A percentile compares a stretch with the other conserved stretches of the same genome.
phyloP scores from a whole-genome alignment of 2,888 invertebrate genomes.

The Eupeodes latifasciatus region DNA sequence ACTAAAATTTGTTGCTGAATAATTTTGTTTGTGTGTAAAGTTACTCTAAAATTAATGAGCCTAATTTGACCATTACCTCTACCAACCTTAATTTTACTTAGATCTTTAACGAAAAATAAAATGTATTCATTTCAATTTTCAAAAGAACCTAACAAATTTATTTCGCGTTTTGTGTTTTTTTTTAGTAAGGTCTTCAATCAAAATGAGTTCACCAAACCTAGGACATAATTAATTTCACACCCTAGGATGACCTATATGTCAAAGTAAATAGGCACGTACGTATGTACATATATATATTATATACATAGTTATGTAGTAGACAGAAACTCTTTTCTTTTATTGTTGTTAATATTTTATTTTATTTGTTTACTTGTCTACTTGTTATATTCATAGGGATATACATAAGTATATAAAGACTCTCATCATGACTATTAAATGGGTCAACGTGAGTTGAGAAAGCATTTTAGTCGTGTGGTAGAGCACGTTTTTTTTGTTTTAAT shows the following conservation, averaged over 20 bases:
- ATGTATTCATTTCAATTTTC: conserved; percentile 19
- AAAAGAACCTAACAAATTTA: not conserved
- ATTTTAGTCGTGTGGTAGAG: conserved; percentile 42
- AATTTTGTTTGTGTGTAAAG: not conserved
- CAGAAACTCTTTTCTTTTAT: conserved; percentile 4
- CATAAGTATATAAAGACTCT: not conserved
- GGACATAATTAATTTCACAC: conserved; percentile 59
- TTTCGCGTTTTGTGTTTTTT: not conserved
- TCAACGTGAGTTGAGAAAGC: conserved; percentile 61
- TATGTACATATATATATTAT: not conserved
- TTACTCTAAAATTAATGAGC: conserved; percentile 13
- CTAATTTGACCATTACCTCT: conserved; percentile 16
- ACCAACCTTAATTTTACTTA: not conserved
- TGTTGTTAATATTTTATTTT: conserved; percentile 5
- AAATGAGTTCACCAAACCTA: conserved; percentile 42
- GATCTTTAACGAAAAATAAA: not conserved
- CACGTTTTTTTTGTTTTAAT: conserved; percentile 36
- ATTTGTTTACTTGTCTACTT: not conserved
- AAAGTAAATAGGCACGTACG: not conserved
- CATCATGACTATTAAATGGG: conserved; percentile 53
- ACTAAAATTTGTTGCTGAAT: no score
- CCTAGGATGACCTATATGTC: conserved; percentile 16
- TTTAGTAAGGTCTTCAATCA: not conserved
- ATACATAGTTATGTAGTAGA: not conserved
- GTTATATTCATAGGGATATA: not conserved